Conservation (phyloP, 2,113 vertebrate species). For the Orientallactaga bullata region DNA sequence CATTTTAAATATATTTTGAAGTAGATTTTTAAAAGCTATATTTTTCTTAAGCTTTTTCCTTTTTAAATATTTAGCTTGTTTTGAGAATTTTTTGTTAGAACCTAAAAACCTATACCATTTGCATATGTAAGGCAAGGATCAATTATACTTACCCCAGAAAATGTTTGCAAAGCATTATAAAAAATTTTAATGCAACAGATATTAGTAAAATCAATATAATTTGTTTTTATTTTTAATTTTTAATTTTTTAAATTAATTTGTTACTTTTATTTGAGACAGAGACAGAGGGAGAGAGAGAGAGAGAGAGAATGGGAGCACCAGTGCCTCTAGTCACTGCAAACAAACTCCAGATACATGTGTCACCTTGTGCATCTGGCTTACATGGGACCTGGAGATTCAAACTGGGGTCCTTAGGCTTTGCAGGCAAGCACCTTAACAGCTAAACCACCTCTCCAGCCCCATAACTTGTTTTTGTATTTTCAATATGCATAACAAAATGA, state of each 20-base stretch:
- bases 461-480: neutral
- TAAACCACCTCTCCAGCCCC: no score
- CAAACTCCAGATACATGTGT: no score
- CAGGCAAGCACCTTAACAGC: no score
- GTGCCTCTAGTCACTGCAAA: no score
- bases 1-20: conserved; percentile 52
- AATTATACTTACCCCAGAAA: neutral
- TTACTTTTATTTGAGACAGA: no score
- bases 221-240: neutral
- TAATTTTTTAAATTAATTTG: no score
- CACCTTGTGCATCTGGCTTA: no score
- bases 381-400: no score
- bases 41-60: neutral
- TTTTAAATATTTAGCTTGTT: conserved; percentile 5
- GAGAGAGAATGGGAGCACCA: no score
- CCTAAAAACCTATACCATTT: conserved; percentile 17
- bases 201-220: neutral
- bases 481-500: conserved; percentile 44
- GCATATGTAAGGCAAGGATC: neutral
- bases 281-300: no score
- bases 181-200: neutral
- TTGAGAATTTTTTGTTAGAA: conserved; percentile 50
- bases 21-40: neutral
- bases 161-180: neutral
- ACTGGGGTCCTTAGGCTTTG: no score